A percentile compares a stretch with the other conserved stretches of the same genome.
These are phyloP conservation scores for Micrasema longulum DNA, from an alignment of 1,140 invertebrate species.

Conservation along the genomic window DNA sequence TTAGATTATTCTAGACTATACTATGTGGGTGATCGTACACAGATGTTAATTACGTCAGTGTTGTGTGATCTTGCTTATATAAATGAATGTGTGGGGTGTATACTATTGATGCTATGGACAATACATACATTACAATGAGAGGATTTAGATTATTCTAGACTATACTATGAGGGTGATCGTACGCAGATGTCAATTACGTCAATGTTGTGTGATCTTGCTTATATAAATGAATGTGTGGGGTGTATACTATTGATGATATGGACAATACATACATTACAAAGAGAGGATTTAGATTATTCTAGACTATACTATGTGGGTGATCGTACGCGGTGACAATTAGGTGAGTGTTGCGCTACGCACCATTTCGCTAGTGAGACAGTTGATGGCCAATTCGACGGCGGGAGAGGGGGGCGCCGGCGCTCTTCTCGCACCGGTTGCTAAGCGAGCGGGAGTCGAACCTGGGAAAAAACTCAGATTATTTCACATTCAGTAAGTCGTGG, in stretches of 20 bases:
- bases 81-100: too few species aligned
- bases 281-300: neutral
- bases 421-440: slow-evolving; percentile 80
- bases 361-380: slow-evolving; percentile 84
- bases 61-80: too few species aligned
- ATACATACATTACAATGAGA: too few species aligned
- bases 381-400: slow-evolving; percentile 77
- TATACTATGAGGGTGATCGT: neutral
- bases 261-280: neutral
- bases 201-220: neutral
- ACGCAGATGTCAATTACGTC: neutral
- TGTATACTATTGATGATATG: neutral
- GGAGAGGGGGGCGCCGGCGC: slow-evolving; percentile 60
- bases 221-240: neutral
- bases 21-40: too few species aligned
- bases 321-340: neutral
- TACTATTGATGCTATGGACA: too few species aligned
- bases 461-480: too few species aligned
- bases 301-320: neutral
- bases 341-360: slow-evolving; percentile 68
- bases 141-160: too few species aligned
- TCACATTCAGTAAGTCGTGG: too few species aligned
- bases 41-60: too few species aligned
- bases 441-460: slow-evolving; percentile 71
- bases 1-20: too few species aligned